A percentile compares a stretch with the other conserved stretches of the same genome.
Conservation (phyloP, 2,113 vertebrate species). For the Rhizomys pruinosus region DNA sequence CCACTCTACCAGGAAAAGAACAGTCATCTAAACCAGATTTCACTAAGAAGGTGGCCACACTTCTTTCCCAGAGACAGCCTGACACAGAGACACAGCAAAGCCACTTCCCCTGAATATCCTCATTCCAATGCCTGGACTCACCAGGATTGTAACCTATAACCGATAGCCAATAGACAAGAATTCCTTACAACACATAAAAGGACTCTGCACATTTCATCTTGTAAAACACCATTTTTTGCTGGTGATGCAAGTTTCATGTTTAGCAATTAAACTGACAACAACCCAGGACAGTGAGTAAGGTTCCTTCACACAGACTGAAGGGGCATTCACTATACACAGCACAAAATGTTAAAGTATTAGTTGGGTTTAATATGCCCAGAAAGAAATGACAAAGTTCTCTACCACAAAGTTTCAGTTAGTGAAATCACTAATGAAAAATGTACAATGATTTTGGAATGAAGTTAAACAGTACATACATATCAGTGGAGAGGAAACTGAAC, state of each 20-base stretch:
- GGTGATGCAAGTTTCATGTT: neutral
- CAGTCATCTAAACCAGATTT: neutral
- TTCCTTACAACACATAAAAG: neutral
- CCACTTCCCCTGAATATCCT: neutral
- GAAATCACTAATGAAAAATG: neutral
- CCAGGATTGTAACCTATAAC: neutral
- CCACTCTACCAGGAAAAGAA: neutral
- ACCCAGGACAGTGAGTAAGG: neutral
- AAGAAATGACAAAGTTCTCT: constrained; percentile 16
- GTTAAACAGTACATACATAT: neutral
- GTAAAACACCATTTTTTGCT: neutral
- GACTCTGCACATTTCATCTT: neutral
- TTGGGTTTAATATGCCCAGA: neutral
- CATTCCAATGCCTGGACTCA: constrained; percentile 56
- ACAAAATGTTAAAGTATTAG: neutral
- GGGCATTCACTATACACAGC: neutral
- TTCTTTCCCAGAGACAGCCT: neutral
- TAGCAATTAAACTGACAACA: neutral
- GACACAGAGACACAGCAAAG: neutral
- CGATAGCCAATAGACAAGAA: neutral
- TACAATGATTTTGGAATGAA: neutral
- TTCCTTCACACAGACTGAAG: neutral
- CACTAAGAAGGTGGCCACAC: neutral
- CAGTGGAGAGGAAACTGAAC: neutral
- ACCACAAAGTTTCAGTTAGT: neutral